Conservation (phyloP, 2,888 invertebrate genomes). For the Embidobia sp. region DNA sequence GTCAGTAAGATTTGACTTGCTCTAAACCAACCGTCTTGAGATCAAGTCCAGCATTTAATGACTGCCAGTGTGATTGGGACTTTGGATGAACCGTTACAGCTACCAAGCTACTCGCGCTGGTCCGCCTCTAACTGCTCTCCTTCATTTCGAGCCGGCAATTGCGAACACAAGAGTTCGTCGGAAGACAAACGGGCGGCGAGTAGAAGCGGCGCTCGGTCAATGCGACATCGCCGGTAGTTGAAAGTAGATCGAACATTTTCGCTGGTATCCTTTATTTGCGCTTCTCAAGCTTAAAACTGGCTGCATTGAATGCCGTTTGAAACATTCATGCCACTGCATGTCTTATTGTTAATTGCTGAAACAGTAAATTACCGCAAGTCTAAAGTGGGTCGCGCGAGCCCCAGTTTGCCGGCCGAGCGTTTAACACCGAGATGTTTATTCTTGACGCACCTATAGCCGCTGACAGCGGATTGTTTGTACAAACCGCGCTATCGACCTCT, state of each 20-base stretch:
- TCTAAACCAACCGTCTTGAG: no score
- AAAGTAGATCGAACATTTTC: slow-evolving; percentile 44
- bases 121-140: no score
- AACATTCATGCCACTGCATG: slow-evolving; percentile 55
- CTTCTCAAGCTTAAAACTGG: slow-evolving; percentile 46
- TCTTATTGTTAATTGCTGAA: slow-evolving; percentile 53
- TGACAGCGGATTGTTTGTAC: slow-evolving; percentile 34
- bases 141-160: neutral
- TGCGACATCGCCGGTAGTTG: slow-evolving; percentile 17
- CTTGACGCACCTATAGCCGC: slow-evolving; percentile 44
- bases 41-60: no score
- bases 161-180: slow-evolving; percentile 15
- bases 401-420: slow-evolving; percentile 40
- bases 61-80: no score
- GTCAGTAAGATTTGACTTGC: no score
- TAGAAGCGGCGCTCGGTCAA: slow-evolving; percentile 19
- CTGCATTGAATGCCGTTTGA: slow-evolving; percentile 39
- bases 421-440: slow-evolving; percentile 49
- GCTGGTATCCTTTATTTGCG: slow-evolving; percentile 47
- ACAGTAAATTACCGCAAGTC: slow-evolving; percentile 45
- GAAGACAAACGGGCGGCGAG: slow-evolving; percentile 26
- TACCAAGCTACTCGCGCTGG: no score
- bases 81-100: no score
- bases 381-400: slow-evolving; percentile 52
- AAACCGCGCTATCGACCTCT: slow-evolving; percentile 21